Conservation (phyloP, 1,140 invertebrate genomes). For the Idris sp. region DNA sequence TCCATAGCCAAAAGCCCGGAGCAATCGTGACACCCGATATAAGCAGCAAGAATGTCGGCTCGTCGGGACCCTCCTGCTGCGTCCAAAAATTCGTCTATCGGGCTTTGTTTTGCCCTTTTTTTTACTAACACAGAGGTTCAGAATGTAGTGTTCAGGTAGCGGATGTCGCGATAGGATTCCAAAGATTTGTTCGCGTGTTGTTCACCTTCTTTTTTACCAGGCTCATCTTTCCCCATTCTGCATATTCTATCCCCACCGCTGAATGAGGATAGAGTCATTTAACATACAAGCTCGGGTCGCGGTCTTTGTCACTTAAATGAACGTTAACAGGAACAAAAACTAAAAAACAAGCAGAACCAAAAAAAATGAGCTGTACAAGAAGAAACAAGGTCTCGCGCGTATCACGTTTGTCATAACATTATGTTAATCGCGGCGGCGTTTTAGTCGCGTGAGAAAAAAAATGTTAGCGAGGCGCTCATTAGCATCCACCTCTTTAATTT, state of each 20-base stretch:
- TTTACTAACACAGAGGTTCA: conserved; percentile 17
- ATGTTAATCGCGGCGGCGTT: conserved; percentile 50
- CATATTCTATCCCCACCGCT: background rate
- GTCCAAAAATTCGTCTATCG: conserved; percentile 44
- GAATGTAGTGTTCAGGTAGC: conserved; percentile 54
- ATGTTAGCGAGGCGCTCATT: conserved; percentile 45
- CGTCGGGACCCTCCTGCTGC: conserved; percentile 41
- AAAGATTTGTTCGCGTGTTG: conserved; percentile 65
- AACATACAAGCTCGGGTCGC: conserved; percentile 23
- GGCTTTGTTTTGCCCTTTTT: conserved; percentile 39
- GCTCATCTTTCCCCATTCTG: conserved; percentile 2
- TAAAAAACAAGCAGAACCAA: no score
- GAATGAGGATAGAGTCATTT: conserved; percentile 47
- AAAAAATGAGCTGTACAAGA: no score
- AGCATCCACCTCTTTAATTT: conserved; percentile 54
- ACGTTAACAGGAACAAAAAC: conserved; percentile 61
- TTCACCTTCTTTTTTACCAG: conserved; percentile 37
- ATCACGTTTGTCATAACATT: conserved; percentile 58
- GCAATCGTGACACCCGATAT: conserved; percentile 32
- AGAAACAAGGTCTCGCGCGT: conserved; percentile 45
- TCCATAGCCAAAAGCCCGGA: conserved; percentile 16
- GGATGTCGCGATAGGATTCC: conserved; percentile 65
- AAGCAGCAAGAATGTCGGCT: conserved; percentile 34
- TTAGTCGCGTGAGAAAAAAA: conserved; percentile 57
- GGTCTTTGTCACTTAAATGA: conserved; percentile 30